phyloP scores from a whole-genome alignment of 2,888 invertebrate species.

The Latrodectus hesperus region DNA sequence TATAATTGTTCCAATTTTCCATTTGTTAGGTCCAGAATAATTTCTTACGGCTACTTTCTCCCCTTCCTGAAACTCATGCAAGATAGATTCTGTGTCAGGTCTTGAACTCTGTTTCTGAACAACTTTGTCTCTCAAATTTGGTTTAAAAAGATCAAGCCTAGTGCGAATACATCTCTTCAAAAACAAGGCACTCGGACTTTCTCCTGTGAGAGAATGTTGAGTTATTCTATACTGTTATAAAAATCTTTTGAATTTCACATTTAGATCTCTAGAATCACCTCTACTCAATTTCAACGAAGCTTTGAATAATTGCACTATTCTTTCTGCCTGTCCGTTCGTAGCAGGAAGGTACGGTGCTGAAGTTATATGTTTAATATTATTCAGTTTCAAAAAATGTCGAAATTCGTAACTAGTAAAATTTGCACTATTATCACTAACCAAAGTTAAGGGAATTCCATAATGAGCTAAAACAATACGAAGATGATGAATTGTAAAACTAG shows the following conservation, averaged over 20 bases:
- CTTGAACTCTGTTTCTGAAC: no score
- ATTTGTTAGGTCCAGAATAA: no score
- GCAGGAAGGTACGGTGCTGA: slow-evolving; percentile 71
- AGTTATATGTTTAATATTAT: slow-evolving; percentile 68
- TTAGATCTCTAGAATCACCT: no score
- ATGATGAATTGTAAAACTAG: slow-evolving; percentile 28
- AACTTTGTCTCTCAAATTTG: slow-evolving; percentile 28
- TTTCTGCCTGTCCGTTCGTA: slow-evolving; percentile 72
- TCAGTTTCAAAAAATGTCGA: slow-evolving; percentile 52
- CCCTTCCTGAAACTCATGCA: no score
- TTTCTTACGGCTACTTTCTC: no score
- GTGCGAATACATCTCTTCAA: slow-evolving; percentile 45
- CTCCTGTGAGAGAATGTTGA: slow-evolving; percentile 47
- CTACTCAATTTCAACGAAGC: no score
- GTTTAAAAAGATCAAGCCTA: slow-evolving; percentile 43
- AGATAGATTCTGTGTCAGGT: no score
- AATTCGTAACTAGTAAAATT: slow-evolving; percentile 31
- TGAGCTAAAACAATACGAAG: slow-evolving; percentile 43
- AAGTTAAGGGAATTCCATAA: slow-evolving; percentile 40
- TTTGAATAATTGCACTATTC: slow-evolving; percentile 69
- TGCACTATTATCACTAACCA: slow-evolving; percentile 52
- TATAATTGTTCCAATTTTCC: no score
- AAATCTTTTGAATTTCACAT: no score
- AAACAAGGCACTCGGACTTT: slow-evolving; percentile 44
- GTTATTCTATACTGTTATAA: no score